Evolutionary conservation across 37 sponge, comb jelly and placozoan species (phyloP), one percentile per base, ranked within the genome.

Genomic region (Cladorhizidae sp.): DNA sequence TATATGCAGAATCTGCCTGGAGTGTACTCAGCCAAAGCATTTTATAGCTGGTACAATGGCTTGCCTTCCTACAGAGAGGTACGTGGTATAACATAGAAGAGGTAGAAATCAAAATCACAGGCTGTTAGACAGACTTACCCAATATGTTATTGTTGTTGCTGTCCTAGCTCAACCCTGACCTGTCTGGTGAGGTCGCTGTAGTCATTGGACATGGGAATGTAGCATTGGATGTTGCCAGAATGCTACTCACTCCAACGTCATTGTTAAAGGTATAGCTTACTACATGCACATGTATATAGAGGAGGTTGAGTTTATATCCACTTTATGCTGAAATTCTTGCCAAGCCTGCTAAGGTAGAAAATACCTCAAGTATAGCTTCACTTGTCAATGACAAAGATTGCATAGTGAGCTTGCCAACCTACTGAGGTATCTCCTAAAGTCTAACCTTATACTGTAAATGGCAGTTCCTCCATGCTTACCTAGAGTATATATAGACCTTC

Each of bases 1-100:
- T 40, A 21, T 76, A 1, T 63, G 39, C 50, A 94, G 94, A 80
- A 87, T 22, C 78, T 87, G 0, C 43, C 67, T 32, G 97, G 95
- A 5, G 89, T 94, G 31, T 57, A 83, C 38, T 94, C 98, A 52
- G 98, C 98, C 12, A 84, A 88, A 40, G 67, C 90, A 59, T 98
- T 98, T 78, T 96, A 95, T 40, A 93, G 99, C 18, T 98, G 99
- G 99, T 98, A 96, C 88, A 98, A 98, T 80, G 99, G 99, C n/a
- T 67, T 96, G 2, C 99, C 99, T 21, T 84, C 87, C 39, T 70
- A 83, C 37, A 81, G 69, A 73, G 65, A 90, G 59, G 95, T 89
- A 40, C 67, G 84, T 80, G 41, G 33, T 3, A 2, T 5, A 6
- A 45, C 9, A 45, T 45, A 5, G 9, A 45, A 5, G 9, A 5